These are phyloP conservation scores for Ectemnius lituratus DNA, from an alignment of 2,888 invertebrate genomes.

Conservation along the genomic window DNA sequence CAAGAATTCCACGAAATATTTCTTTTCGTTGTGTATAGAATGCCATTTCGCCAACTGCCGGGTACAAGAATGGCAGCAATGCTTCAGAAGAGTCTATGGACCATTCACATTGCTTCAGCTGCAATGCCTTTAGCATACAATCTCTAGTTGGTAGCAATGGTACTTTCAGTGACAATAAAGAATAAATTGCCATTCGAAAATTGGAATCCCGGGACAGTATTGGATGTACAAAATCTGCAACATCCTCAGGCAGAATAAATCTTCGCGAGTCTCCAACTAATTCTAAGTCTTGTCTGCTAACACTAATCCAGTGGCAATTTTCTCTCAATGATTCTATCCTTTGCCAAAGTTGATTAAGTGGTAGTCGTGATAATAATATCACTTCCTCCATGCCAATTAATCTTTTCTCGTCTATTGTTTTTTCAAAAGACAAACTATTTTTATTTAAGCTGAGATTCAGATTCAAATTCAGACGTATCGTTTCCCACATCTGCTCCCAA, in stretches of 20 bases:
- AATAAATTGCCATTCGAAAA: conserved; percentile 81
- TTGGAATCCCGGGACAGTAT: conserved; percentile 81
- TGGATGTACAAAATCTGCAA: conserved; percentile 85
- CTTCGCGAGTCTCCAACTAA: conserved; percentile 83
- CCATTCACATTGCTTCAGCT: conserved; percentile 66
- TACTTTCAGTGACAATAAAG: conserved; percentile 81
- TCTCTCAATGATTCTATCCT: conserved; percentile 87
- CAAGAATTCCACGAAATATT: conserved; percentile 66
- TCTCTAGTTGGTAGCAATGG: conserved; percentile 80
- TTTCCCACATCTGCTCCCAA: conserved; percentile 87
- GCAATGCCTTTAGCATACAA: conserved; percentile 65
- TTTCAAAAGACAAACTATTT: conserved; percentile 62
- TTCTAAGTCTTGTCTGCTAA: conserved; percentile 76
- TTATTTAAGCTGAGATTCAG: conserved; percentile 80
- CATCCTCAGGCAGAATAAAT: conserved; percentile 82
- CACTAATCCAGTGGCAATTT: conserved; percentile 85
- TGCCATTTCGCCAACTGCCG: conserved; percentile 66
- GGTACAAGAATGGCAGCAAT: conserved; percentile 70
- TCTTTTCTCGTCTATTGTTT: conserved; percentile 78
- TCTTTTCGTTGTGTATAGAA: conserved; percentile 58
- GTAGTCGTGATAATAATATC: conserved; percentile 83
- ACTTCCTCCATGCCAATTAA: conserved; percentile 81
- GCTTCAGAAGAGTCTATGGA: conserved; percentile 69
- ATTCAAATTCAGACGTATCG: conserved; percentile 84
- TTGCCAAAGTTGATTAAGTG: conserved; percentile 86